These are phyloP conservation scores for Clarias gariepinus DNA, from an alignment of 2,113 vertebrate genomes.

Conservation along the genomic window DNA sequence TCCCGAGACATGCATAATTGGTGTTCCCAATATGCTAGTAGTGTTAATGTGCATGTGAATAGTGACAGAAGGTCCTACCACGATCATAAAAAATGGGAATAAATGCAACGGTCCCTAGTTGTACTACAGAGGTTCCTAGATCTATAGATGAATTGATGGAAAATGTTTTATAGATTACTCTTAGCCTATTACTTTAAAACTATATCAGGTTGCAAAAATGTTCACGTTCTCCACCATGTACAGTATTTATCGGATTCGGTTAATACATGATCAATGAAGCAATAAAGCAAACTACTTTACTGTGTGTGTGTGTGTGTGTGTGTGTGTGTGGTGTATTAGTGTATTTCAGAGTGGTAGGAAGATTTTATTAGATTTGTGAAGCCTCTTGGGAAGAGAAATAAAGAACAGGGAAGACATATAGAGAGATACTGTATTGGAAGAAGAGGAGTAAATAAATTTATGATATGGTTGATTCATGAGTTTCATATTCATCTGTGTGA, in stretches of 20 bases:
- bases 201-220: not conserved
- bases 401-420: not conserved
- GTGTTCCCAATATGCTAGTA: no score
- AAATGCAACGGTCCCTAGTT: no score
- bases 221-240: not conserved
- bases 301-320: not conserved
- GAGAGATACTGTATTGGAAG: not conserved
- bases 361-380: not conserved
- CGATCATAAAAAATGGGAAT: no score
- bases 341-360: not conserved
- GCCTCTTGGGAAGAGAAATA: not conserved
- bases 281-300: not conserved
- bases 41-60: no score
- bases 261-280: not conserved
- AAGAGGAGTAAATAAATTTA: not conserved
- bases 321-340: not conserved
- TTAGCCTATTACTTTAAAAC: not conserved
- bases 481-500: constrained; percentile 1
- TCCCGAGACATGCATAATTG: no score
- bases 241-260: no score
- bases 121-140: no score
- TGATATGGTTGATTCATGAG: not conserved
- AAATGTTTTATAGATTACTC: no score
- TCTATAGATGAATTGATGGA: no score
- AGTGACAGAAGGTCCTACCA: no score